Percentiles rank a stretch among this genome's conserved stretches.
Conservation (phyloP, 2,113 vertebrate genomes). For the Corvus hawaiiensis region DNA sequence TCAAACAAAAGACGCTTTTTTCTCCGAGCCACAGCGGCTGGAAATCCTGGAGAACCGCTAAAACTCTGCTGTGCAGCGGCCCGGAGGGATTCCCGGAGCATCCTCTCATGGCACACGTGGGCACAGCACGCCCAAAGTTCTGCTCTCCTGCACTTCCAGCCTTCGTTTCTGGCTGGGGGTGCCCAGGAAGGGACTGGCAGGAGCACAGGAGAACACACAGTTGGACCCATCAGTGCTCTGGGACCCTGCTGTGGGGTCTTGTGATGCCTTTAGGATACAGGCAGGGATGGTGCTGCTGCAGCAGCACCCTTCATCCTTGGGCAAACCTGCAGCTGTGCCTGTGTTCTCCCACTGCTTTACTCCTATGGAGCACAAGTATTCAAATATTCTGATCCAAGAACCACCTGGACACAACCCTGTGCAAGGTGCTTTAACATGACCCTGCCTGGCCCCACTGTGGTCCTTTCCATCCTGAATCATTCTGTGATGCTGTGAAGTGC, state of each 20-base stretch:
- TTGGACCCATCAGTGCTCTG: accelerated
- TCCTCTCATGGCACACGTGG: accelerated
- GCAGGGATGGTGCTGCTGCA: neutral
- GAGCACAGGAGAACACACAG: neutral
- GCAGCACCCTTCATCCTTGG: accelerated
- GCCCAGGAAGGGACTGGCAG: neutral
- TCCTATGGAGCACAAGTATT: neutral
- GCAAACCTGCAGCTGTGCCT: neutral
- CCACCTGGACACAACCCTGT: neutral
- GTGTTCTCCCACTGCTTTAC: neutral
- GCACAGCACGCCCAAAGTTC: accelerated
- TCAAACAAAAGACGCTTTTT: neutral
- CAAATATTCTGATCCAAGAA: neutral
- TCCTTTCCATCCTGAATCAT: neutral
- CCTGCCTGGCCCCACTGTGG: neutral
- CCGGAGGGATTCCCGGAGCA: neutral
- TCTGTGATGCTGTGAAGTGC: neutral
- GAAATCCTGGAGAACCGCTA: accelerated
- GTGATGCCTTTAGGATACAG: neutral
- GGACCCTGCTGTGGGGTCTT: neutral
- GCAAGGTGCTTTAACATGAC: neutral
- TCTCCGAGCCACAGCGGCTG: accelerated
- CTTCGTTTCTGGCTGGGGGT: neutral
- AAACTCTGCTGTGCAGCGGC: neutral
- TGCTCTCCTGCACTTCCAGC: neutral